Percentiles rank a stretch among this genome's conserved stretches.
Conservation (phyloP, 2,797 vertebrate species). For the Muscicapa striata region DNA sequence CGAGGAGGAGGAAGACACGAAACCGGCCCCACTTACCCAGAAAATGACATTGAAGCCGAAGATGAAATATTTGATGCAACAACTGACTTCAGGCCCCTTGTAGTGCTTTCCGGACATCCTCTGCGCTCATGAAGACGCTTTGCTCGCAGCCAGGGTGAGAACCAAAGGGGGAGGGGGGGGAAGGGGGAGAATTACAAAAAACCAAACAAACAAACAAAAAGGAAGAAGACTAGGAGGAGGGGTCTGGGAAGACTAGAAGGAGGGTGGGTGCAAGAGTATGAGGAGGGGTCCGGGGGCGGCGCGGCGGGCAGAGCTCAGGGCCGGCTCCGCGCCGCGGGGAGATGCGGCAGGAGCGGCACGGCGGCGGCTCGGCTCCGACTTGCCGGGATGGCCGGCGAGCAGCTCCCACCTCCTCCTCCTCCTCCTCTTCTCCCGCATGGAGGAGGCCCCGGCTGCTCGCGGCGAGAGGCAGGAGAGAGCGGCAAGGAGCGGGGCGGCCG, state of each 20-base stretch:
- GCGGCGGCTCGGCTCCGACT: constrained; percentile 1
- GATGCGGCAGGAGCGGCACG: constrained; percentile 17
- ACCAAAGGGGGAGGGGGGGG: not conserved
- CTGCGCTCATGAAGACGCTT: constrained; percentile 79
- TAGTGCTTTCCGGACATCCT: constrained; percentile 96
- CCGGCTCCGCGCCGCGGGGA: constrained; percentile 22
- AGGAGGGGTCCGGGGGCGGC: not conserved
- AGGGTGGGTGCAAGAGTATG: too few species aligned
- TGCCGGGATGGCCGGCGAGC: constrained; percentile 23
- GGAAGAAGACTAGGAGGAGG: not conserved
- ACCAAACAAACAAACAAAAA: not conserved
- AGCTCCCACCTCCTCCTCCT: constrained; percentile 39
- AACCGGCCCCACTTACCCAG: constrained; percentile 85
- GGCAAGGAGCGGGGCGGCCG: not conserved
- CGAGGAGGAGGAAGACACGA: not conserved
- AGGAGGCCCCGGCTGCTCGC: constrained; percentile 28
- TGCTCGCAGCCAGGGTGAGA: constrained; percentile 62
- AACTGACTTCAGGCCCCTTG: constrained; percentile 98
- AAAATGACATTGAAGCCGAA: constrained; percentile 99
- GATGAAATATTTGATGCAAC: constrained; percentile 99
- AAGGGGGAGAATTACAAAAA: not conserved
- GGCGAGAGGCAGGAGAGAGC: not conserved
- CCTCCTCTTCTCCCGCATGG: constrained; percentile 51
- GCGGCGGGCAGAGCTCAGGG: not conserved
- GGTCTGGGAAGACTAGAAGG: not conserved